Percentiles rank a stretch among this genome's conserved stretches.
phyloP scores from a whole-genome alignment of 2,888 invertebrate species.

The Bugulina stolonifera region DNA sequence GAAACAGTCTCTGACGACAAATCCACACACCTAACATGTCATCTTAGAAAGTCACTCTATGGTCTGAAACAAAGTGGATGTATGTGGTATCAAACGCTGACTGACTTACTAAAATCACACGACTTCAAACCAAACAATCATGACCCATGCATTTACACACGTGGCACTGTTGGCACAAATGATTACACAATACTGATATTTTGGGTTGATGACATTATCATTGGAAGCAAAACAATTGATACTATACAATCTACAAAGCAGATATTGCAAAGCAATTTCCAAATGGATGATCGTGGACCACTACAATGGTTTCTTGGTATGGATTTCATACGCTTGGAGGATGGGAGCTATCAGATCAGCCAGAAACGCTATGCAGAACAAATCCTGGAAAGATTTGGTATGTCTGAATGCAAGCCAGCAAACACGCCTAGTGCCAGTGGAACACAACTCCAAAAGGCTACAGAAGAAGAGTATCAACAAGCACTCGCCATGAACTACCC shows the following conservation, averaged over 20 bases:
- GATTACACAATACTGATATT: too few species aligned
- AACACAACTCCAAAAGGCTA: too few species aligned
- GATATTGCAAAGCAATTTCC: neutral
- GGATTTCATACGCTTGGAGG: neutral
- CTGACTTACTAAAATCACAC: too few species aligned
- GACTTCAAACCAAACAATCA: too few species aligned
- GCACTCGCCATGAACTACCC: neutral
- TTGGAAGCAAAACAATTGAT: neutral
- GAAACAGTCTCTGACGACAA: too few species aligned
- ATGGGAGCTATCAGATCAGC: neutral
- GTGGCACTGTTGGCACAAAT: too few species aligned
- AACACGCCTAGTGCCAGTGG: too few species aligned
- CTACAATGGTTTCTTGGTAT: neutral
- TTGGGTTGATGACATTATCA: conserved; percentile 6
- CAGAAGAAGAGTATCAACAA: too few species aligned
- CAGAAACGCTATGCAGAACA: neutral
- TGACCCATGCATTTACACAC: too few species aligned
- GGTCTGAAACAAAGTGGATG: neutral
- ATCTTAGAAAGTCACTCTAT: neutral
- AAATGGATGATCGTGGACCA: neutral
- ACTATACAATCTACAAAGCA: neutral
- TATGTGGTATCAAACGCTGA: neutral
- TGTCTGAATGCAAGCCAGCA: neutral
- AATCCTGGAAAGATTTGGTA: neutral
- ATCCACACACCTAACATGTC: neutral